Evolutionary conservation across 92 coral and sea anemone genomes (phyloP).

Genomic region (Hydrozoanthus gracilis): DNA sequence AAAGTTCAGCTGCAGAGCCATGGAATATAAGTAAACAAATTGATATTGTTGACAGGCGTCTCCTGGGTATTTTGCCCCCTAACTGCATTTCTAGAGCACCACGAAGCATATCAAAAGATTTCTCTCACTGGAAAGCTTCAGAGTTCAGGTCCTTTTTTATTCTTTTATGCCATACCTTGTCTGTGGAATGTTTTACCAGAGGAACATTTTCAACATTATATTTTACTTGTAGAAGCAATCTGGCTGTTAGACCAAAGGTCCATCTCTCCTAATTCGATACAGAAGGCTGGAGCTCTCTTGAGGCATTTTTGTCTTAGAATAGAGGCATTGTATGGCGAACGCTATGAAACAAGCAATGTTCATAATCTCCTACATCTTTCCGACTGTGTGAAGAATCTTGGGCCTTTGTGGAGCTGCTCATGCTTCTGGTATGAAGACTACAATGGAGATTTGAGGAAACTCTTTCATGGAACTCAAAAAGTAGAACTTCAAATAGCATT

Average conservation of each 20-base stretch:
- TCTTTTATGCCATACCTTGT: conserved; percentile 77
- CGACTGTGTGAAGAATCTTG: conserved; percentile 68
- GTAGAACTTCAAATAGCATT: conserved; percentile 74
- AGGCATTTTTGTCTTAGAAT: conserved; percentile 69
- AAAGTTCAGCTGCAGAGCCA: conserved; percentile 53
- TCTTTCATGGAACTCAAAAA: conserved; percentile 80
- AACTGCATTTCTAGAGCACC: conserved; percentile 76
- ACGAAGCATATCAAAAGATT: conserved; percentile 59
- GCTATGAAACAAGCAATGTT: conserved; percentile 69
- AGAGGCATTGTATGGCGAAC: conserved; percentile 70
- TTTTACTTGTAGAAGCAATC: conserved; percentile 72
- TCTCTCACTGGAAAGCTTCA: conserved; percentile 76
- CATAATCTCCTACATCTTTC: conserved; percentile 69
- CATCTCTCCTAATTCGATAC: conserved; percentile 27
- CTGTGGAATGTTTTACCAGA: conserved; percentile 76
- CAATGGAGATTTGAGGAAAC: conserved; percentile 69
- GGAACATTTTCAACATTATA: conserved; percentile 71
- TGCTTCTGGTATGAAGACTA: conserved; percentile 84
- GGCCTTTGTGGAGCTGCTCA: conserved; percentile 79
- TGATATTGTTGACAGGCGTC: conserved; percentile 61
- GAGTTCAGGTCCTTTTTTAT: conserved; percentile 74
- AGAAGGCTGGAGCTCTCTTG: conserved; percentile 57
- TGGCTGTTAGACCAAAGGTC: conserved; percentile 67
- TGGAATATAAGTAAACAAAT: conserved; percentile 60
- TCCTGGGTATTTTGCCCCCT: conserved; percentile 65